Conservation (phyloP, 2,113 vertebrate species). For the Jaculus jaculus region DNA sequence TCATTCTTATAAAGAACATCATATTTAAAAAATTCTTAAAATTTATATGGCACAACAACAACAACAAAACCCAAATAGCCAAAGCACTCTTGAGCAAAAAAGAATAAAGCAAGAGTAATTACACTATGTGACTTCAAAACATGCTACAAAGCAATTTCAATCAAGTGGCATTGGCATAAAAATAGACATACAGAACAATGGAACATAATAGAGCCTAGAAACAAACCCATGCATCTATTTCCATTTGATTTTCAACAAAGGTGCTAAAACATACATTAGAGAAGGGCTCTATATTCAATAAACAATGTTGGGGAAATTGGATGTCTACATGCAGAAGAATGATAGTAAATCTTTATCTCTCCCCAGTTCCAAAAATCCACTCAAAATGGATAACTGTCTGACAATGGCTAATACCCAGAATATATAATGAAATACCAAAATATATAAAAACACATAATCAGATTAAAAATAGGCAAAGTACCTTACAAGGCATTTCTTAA, state of each 20-base stretch:
- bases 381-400: not conserved
- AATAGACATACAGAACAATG: too few species aligned
- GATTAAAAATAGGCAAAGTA: not conserved
- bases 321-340: too few species aligned
- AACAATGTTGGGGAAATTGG: too few species aligned
- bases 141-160: not conserved
- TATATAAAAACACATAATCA: not conserved
- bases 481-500: not conserved
- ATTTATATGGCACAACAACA: not conserved
- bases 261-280: too few species aligned
- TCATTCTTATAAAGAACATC: slow-evolving; percentile 3
- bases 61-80: not conserved
- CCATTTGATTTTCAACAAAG: not conserved
- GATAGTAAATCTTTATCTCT: too few species aligned
- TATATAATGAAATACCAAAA: not conserved
- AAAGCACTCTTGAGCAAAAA: not conserved
- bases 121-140: not conserved
- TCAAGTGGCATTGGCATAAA: too few species aligned
- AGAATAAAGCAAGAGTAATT: not conserved
- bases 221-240: not conserved
- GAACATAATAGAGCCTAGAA: too few species aligned
- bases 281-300: not conserved
- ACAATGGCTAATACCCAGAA: not conserved
- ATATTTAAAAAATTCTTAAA: not conserved
- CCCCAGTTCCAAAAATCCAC: not conserved